phyloP scores from a whole-genome alignment of 2,888 invertebrate genomes.

The Drosophila infuscata region DNA sequence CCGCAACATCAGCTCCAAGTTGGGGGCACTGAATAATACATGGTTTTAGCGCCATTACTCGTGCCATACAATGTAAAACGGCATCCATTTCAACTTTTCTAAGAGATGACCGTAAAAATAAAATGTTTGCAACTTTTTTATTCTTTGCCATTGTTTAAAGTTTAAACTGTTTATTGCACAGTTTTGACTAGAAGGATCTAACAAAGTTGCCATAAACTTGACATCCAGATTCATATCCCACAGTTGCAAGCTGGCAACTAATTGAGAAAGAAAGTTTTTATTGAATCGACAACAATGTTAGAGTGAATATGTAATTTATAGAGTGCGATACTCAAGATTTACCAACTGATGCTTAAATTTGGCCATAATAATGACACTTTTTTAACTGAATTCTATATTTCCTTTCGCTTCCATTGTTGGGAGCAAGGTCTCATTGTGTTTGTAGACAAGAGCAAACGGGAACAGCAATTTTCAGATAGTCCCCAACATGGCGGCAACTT shows the following conservation, averaged over 20 bases:
- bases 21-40: slow-evolving; percentile 34
- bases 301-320: neutral
- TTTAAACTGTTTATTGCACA: slow-evolving; percentile 21
- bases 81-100: slow-evolving; percentile 20
- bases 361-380: neutral
- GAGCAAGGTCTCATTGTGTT: slow-evolving; percentile 27
- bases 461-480: slow-evolving; percentile 33
- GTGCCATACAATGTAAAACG: slow-evolving; percentile 26
- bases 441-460: slow-evolving; percentile 1
- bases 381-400: slow-evolving; percentile 3
- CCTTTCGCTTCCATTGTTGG: slow-evolving; percentile 5
- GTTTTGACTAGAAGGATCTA: neutral
- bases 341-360: neutral
- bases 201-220: slow-evolving; percentile 1
- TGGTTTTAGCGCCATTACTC: slow-evolving; percentile 13
- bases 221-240: neutral
- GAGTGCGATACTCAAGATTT: neutral
- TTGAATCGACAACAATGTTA: neutral
- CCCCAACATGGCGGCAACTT: slow-evolving; percentile 15
- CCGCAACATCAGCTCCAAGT: slow-evolving; percentile 3
- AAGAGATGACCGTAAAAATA: slow-evolving; percentile 40
- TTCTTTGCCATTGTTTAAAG: slow-evolving; percentile 14
- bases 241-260: neutral
- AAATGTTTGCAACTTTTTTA: slow-evolving; percentile 40
- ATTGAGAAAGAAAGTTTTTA: neutral